Conservation (phyloP, 2,797 vertebrate species). For the Sylvia borin region DNA sequence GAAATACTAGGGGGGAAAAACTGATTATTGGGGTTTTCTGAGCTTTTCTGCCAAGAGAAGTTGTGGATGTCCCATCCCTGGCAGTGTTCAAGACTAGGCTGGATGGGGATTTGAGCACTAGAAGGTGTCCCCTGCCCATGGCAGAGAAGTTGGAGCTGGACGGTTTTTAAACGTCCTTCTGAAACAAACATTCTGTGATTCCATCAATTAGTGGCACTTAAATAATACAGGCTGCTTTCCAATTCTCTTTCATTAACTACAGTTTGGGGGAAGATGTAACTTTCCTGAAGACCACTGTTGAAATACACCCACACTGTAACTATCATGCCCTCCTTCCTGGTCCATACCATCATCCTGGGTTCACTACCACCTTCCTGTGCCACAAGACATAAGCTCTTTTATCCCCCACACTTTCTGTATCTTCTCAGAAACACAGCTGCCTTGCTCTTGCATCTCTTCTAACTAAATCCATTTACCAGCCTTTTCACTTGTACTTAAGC, state of each 20-base stretch:
- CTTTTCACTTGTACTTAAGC: neutral
- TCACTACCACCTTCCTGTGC: neutral
- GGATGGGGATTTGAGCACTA: neutral
- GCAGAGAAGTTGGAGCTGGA: neutral
- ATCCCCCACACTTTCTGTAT: neutral
- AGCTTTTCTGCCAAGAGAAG: neutral
- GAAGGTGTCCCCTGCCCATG: neutral
- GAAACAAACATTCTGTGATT: neutral
- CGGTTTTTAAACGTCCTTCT: neutral
- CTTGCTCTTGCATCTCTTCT: neutral
- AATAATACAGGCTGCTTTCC: neutral
- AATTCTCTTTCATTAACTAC: neutral
- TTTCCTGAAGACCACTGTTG: neutral
- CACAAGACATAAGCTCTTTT: neutral
- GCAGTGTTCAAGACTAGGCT: neutral
- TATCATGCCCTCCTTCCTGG: neutral
- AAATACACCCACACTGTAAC: neutral
- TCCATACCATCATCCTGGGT: neutral
- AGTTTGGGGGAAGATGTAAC: neutral
- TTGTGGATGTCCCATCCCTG: neutral
- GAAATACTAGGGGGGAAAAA: fast-evolving
- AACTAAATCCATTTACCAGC: neutral
- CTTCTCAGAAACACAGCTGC: neutral
- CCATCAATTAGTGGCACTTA: neutral
- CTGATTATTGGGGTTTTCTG: neutral